Evolutionary conservation across 2,113 vertebrate genomes (phyloP).

Genomic region (Muscicapa adusta): DNA sequence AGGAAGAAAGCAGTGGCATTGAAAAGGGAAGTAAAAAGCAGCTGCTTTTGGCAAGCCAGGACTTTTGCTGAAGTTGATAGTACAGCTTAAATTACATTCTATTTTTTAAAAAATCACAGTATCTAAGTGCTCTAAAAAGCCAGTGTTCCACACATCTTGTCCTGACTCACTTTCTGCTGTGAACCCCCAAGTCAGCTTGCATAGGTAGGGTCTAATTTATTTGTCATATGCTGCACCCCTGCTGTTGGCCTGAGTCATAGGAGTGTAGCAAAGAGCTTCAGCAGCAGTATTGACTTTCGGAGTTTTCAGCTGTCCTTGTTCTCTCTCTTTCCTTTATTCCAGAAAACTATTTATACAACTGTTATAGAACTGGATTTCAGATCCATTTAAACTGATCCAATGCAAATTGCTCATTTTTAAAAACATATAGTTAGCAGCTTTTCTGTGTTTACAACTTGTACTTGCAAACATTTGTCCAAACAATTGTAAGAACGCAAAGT

Average conservation of each 20-base stretch:
- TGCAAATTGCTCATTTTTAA: not conserved
- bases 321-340: not conserved
- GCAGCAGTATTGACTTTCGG: not conserved
- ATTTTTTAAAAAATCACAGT: not conserved
- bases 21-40: not conserved
- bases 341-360: not conserved
- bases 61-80: not conserved
- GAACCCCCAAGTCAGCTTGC: not conserved
- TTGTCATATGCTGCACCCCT: not conserved
- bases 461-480: not conserved
- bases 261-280: not conserved
- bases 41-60: not conserved
- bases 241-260: not conserved
- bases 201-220: not conserved
- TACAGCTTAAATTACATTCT: not conserved
- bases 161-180: not conserved
- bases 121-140: not conserved
- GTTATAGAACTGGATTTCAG: not conserved
- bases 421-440: not conserved
- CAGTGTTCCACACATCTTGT: not conserved
- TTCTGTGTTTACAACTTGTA: not conserved
- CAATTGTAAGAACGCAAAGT: not conserved
- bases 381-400: not conserved
- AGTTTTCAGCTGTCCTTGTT: not conserved
- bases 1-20: not conserved